phyloP scores from a whole-genome alignment of 2,797 vertebrate genomes.

The Cirrhinus mrigala region DNA sequence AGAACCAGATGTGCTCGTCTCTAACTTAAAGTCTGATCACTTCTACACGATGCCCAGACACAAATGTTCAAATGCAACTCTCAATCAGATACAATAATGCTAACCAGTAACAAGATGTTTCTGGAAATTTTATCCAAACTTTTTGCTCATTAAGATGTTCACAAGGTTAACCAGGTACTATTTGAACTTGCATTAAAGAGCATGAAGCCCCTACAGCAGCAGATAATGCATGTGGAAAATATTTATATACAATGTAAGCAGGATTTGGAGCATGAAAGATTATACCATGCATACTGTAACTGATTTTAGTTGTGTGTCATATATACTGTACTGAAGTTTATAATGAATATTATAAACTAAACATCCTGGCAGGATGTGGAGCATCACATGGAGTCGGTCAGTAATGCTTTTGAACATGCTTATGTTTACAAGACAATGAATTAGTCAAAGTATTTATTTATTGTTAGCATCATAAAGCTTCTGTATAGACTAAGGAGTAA shows the following conservation, averaged over 20 bases:
- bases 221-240: background rate
- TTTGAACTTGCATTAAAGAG: background rate
- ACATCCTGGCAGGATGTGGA: background rate
- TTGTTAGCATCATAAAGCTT: too few relatives aligned
- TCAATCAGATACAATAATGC: background rate
- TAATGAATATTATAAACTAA: slow-evolving; percentile 2
- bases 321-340: background rate
- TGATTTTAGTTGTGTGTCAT: background rate
- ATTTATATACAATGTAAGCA: background rate
- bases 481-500: too few relatives aligned
- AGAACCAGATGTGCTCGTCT: slow-evolving; percentile 19
- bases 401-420: background rate
- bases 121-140: background rate
- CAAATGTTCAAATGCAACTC: slow-evolving; percentile 7
- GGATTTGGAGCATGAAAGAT: background rate
- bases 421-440: background rate
- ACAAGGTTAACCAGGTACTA: background rate
- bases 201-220: too few relatives aligned
- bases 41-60: slow-evolving; percentile 63
- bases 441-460: background rate
- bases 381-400: background rate
- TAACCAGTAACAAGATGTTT: background rate
- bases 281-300: background rate
- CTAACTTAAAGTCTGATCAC: slow-evolving; percentile 55
- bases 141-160: background rate